These are phyloP conservation scores for Anolis apletophallus DNA, from an alignment of 2,797 vertebrate species.

Conservation along the genomic window DNA sequence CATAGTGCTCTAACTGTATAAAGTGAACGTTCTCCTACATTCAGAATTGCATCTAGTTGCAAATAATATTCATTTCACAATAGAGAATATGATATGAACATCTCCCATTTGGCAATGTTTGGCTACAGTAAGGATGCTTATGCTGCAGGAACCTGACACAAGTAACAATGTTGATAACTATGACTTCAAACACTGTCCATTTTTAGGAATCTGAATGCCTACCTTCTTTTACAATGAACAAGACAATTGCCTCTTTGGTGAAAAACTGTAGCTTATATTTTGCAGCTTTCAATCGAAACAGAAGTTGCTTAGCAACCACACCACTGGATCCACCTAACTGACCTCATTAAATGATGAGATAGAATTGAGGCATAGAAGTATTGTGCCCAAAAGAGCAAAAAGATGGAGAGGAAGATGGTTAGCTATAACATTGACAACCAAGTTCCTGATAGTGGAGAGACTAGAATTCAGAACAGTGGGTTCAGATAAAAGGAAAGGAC, in stretches of 20 bases:
- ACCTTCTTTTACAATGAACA: not conserved
- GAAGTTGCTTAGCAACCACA: conserved; percentile 16
- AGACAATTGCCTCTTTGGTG: not conserved
- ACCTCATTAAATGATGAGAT: conserved; percentile 1
- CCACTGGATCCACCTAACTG: not conserved
- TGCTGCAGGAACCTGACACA: not conserved
- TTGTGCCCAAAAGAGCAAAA: not conserved
- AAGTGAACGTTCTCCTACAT: too few relatives aligned
- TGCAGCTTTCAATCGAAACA: conserved; percentile 6
- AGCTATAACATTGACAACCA: not conserved
- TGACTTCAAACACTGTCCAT: not conserved
- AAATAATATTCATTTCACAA: too few relatives aligned
- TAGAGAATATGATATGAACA: too few relatives aligned
- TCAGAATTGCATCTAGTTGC: too few relatives aligned
- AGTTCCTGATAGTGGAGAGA: too few relatives aligned
- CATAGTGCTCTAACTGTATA: too few relatives aligned
- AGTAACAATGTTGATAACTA: not conserved
- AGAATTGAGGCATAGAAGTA: not conserved
- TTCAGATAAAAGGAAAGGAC: too few relatives aligned
- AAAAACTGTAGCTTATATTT: not conserved
- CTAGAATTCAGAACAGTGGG: too few relatives aligned
- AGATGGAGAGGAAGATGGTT: not conserved
- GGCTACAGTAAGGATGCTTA: not conserved
- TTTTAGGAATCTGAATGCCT: not conserved
- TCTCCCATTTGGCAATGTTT: not conserved